A percentile compares a stretch with the other conserved stretches of the same genome.
phyloP scores from a whole-genome alignment of 2,797 vertebrate genomes.

The Scolopax bukidnonensis region DNA sequence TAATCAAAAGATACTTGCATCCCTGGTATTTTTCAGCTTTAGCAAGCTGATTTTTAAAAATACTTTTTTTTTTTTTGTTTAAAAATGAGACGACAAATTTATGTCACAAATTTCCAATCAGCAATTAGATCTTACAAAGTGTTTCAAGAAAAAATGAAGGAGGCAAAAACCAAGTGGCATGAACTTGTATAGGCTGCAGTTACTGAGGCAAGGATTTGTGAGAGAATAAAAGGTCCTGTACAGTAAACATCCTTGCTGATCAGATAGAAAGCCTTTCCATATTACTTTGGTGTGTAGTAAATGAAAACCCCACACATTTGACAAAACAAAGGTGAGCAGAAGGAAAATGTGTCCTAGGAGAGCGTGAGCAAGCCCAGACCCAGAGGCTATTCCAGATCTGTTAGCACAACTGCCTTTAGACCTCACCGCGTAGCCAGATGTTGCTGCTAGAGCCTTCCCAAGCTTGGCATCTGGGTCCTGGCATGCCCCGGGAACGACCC shows the following conservation, averaged over 20 bases:
- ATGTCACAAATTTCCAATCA: background rate
- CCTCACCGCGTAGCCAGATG: conserved; percentile 76
- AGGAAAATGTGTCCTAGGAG: conserved; percentile 59
- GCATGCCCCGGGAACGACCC: conserved; percentile 32
- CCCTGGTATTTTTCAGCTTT: background rate
- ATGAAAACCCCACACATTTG: background rate
- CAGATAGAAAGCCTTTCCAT: background rate
- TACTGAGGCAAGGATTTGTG: background rate
- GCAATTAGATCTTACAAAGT: background rate
- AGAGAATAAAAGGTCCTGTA: background rate
- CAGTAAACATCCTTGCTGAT: background rate
- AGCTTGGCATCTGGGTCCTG: conserved; percentile 76
- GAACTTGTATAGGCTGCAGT: background rate
- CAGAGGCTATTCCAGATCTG: conserved; percentile 67
- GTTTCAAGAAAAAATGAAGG: background rate
- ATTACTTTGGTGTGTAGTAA: background rate
- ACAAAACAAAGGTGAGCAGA: conserved; percentile 64
- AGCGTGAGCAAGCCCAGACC: background rate
- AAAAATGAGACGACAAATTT: background rate
- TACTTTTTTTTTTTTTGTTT: background rate
- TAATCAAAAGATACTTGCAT: background rate
- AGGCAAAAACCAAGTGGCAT: background rate
- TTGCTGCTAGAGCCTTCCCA: conserved; percentile 71
- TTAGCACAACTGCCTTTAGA: conserved; percentile 61
- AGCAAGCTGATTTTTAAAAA: background rate